Evolutionary conservation across 2,113 vertebrate genomes (phyloP).

Genomic region (Anhinga anhinga): DNA sequence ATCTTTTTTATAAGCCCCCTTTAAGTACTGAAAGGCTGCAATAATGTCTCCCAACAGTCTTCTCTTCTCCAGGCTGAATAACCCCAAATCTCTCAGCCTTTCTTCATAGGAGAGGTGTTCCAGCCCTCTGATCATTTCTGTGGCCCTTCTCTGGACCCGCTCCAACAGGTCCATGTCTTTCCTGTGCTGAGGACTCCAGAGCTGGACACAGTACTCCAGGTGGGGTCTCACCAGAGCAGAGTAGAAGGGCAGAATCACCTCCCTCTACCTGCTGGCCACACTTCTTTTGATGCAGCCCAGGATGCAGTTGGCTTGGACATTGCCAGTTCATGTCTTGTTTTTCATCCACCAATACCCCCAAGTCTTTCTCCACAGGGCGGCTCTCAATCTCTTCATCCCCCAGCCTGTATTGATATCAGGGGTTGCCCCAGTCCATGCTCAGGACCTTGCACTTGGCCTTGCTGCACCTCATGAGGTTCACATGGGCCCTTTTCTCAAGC

Average conservation of each 20-base stretch:
- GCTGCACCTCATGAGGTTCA: not conserved
- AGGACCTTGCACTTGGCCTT: not conserved
- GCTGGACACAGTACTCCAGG: not conserved
- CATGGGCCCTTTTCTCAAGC: not conserved
- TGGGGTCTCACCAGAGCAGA: not conserved
- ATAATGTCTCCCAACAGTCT: not conserved
- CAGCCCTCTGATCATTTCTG: not conserved
- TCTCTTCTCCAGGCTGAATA: not conserved
- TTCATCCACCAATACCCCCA: not conserved
- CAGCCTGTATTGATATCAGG: not conserved
- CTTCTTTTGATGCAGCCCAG: not conserved
- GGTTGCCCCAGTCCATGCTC: fast-evolving
- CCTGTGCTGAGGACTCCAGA: not conserved
- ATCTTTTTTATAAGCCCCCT: not conserved
- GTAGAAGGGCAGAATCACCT: not conserved
- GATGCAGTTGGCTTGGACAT: not conserved
- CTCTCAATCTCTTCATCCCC: not conserved
- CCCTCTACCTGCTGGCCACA: not conserved
- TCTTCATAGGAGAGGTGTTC: not conserved
- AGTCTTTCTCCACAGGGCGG: not conserved
- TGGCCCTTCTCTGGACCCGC: not conserved
- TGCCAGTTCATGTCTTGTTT: not conserved
- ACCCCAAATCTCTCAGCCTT: not conserved
- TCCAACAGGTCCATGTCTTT: not conserved
- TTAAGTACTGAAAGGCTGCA: not conserved